Base-by-base conservation (phyloP, 2,888 invertebrate species). In the Phengaris arion region DNA sequence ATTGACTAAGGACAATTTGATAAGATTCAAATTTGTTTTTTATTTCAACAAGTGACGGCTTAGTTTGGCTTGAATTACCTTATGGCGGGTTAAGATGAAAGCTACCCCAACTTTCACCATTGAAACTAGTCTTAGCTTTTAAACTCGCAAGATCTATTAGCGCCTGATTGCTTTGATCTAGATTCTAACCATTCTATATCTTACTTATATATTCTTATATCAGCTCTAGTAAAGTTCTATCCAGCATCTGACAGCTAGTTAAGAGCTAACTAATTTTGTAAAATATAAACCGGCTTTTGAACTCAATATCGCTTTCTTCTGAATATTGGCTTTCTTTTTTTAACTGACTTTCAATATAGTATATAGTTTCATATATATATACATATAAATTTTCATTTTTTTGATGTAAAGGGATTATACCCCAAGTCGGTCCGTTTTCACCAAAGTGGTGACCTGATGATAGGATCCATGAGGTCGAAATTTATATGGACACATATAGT, bases 101-200 rank as follows among this genome's bases (percentile, higher is more conserved):
- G 81, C 80, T 82, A 80, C 80, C 75, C 76, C 77, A 79, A 86
- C 87, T 87, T 87, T 87, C 87, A 82, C 87, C 81, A 15, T 73
- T 75, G 74, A 79, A 85, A 85, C 86, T 82, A 82, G 87, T 85
- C 85, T 83, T 78, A 79, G 79, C 78, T 78, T 77, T 70, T 73
- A 76, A 74, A 75, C 70, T 76, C 68, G 74, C 68, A 64, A 75
- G 74, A 79, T 78, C 78, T 77, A 76, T 72, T 55, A 74, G 76
- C 72, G 78, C 76, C 73, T 78, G 75, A 74, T 74, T 77, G 69
- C 15, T 48, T 72, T 76, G 79, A 78, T 77, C 78, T 77, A 79
- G 78, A 79, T 79, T 74, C 72, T 70, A 77, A 76, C 68, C 73
- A 74, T 76, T 77, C 77, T 77, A 78, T 77, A 78, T 77, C 77